A percentile compares a stretch with the other conserved stretches of the same genome.
Conservation (phyloP, 2,797 vertebrate genomes). For the Pangasius krempfi region DNA sequence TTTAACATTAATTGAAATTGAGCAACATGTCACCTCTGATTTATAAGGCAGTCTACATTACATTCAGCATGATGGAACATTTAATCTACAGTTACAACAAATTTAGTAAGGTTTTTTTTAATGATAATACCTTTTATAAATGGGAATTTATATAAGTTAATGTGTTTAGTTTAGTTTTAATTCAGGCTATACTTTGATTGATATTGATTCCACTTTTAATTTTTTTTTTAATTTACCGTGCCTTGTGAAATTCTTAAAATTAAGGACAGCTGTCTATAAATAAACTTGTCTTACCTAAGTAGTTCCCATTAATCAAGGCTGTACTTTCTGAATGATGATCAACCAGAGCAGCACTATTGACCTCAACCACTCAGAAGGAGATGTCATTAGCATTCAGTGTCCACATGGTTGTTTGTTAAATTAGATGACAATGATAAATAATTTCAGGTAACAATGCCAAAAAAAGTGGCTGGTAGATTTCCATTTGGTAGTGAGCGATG, state of each 20-base stretch:
- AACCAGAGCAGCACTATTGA: conserved; percentile 8
- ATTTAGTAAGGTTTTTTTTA: neutral
- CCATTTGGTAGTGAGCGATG: neutral
- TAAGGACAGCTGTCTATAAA: conserved; percentile 56
- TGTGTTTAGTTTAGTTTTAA: neutral
- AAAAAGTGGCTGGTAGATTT: neutral
- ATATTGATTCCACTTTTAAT: neutral
- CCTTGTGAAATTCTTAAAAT: neutral
- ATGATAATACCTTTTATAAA: neutral
- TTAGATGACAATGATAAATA: neutral
- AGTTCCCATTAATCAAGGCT: conserved; percentile 68
- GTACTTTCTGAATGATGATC: conserved; percentile 57
- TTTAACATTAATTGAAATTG: conserved; percentile 25
- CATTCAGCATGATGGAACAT: neutral
- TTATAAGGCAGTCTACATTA: neutral
- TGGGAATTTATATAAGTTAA: neutral
- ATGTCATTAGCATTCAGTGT: neutral
- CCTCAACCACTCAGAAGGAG: neutral
- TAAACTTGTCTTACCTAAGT: conserved; percentile 64
- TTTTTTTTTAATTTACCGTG: neutral
- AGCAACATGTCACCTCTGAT: neutral
- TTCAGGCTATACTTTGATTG: neutral
- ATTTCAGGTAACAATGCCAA: neutral
- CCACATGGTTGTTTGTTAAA: neutral
- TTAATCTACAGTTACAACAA: neutral